These are phyloP conservation scores for Eupithecia subumbrata DNA, from an alignment of 2,888 invertebrate genomes.

Conservation along the genomic window DNA sequence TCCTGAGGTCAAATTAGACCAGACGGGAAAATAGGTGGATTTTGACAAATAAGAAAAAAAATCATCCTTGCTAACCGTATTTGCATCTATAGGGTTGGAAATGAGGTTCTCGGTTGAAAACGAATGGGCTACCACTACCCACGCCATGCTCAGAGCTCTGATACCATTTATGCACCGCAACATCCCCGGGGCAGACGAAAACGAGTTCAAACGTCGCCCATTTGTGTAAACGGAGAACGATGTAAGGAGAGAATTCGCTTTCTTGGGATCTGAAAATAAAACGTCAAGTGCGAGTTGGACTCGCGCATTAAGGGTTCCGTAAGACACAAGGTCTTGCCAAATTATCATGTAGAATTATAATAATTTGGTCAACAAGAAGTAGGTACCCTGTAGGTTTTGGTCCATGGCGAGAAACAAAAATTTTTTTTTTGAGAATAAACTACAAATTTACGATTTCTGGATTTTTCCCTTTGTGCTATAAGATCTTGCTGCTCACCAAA, in stretches of 20 bases:
- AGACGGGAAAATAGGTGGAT: background rate
- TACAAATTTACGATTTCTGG: no score
- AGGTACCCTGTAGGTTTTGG: no score
- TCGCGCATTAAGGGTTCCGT: no score
- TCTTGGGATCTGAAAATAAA: constrained; percentile 53
- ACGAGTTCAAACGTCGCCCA: constrained; percentile 61
- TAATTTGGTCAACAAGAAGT: no score
- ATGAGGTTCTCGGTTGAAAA: constrained; percentile 43
- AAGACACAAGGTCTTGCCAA: no score
- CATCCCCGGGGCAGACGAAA: constrained; percentile 56
- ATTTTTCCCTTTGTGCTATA: no score
- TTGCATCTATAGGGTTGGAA: constrained; percentile 38
- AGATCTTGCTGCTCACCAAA: no score
- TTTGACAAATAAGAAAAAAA: background rate
- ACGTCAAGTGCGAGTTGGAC: no score
- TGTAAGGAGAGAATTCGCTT: constrained; percentile 30
- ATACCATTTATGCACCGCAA: constrained; percentile 75
- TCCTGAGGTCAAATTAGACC: background rate
- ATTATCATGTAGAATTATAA: no score
- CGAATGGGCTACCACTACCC: constrained; percentile 74
- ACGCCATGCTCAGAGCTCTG: constrained; percentile 71
- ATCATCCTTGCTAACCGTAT: background rate
- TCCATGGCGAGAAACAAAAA: no score
- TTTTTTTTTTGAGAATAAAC: no score
- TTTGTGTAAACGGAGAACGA: constrained; percentile 65